Conservation (phyloP, 1,140 invertebrate species). For the Muscidifurax raptorellus region DNA sequence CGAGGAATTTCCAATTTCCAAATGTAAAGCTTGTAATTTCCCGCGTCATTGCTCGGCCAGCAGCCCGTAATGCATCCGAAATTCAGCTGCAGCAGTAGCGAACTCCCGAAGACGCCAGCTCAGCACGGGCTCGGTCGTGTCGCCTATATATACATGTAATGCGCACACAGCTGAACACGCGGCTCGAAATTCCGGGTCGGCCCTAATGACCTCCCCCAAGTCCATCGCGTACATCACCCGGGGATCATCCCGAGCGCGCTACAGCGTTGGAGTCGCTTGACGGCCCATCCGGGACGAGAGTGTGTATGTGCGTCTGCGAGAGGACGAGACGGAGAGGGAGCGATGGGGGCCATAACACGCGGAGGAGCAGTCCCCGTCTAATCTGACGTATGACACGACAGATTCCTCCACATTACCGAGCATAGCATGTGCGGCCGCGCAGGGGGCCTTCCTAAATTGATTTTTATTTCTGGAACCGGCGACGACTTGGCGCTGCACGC, state of each 20-base stretch:
- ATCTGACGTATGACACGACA: constrained; percentile 37
- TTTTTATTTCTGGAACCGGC: constrained; percentile 7
- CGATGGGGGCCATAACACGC: not conserved
- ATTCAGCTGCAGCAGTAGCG: not conserved
- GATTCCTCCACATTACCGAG: constrained; percentile 10
- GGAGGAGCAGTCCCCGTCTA: not conserved
- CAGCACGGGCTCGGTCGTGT: not conserved
- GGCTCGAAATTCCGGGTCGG: constrained; percentile 26
- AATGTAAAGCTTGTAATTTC: constrained; percentile 33
- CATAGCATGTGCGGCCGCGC: not conserved
- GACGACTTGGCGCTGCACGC: not conserved
- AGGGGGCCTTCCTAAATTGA: not conserved
- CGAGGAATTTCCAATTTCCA: constrained; percentile 35
- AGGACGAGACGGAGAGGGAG: not conserved
- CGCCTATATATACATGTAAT: not conserved
- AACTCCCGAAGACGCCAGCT: not conserved
- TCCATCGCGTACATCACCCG: constrained; percentile 27
- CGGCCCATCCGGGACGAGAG: constrained; percentile 14
- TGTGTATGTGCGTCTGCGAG: not conserved
- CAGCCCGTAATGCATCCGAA: constrained; percentile 6
- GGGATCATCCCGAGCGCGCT: constrained; percentile 24
- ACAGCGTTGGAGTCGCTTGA: not conserved
- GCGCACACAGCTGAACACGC: not conserved
- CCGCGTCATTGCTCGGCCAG: constrained; percentile 23
- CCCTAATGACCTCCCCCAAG: constrained; percentile 29